phyloP scores from a whole-genome alignment of 2,797 vertebrate species.

The Furcifer pardalis region DNA sequence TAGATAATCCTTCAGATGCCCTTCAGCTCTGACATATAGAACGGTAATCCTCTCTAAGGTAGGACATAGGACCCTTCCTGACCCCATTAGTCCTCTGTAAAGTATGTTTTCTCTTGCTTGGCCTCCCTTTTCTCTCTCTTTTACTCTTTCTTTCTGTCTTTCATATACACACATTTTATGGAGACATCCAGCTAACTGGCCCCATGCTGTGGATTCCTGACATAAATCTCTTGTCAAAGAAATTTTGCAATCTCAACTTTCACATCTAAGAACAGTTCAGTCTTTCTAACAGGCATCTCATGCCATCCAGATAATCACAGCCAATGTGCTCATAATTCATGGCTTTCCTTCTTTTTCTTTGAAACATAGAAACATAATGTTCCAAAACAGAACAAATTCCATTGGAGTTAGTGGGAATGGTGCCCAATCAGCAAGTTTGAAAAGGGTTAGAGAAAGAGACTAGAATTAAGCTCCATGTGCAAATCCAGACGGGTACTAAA shows the following conservation, averaged over 20 bases:
- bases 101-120: background rate
- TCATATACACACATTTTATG: background rate
- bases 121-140: too few species aligned
- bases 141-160: background rate
- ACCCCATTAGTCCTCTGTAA: too few species aligned
- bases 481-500: conserved; percentile 25
- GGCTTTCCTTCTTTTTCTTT: background rate
- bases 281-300: background rate
- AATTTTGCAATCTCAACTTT: background rate
- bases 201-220: background rate
- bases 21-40: too few species aligned
- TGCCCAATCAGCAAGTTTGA: background rate
- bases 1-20: background rate
- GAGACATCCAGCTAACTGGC: too few species aligned
- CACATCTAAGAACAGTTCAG: background rate
- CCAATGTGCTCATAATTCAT: background rate
- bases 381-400: conserved; percentile 27
- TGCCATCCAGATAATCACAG: background rate
- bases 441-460: background rate
- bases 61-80: too few species aligned
- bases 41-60: too few species aligned
- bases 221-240: background rate
- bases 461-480: conserved; percentile 17
- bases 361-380: background rate
- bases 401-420: conserved; percentile 16